Evolutionary conservation across 2,113 vertebrate genomes (phyloP), one percentile per base, ranked within the genome.

Genomic region (Fregata magnificens): DNA sequence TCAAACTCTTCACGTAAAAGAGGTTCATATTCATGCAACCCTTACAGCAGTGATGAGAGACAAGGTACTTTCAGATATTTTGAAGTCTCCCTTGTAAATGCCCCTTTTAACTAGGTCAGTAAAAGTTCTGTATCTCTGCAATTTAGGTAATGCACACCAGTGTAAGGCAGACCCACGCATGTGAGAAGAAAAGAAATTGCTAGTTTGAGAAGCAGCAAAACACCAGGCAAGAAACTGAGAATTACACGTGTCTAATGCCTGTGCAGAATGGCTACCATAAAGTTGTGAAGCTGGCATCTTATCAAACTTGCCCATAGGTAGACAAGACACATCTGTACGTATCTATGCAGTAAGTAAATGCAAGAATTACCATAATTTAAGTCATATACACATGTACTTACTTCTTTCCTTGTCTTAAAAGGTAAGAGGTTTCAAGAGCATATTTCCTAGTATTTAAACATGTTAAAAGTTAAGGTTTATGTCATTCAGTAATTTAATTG

Each of bases 401-500:
- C 28, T 70, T 66, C 26, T 44, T 84, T 49, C 40, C 49, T 62
- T 16, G 2, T 55, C 70, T 65, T 50, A 2, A 79, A 95, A 89
- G 32, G 36, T 18, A 88, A 67, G 61, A 40, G 18, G 10, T 50
- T 70, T 66, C 38, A 86, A 83, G 20, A 91, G 45, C 70, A 84
- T 55, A 77, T 77, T 85, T 90, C 47, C 62, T 40, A 65, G 31
- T 40, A 47, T 71, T 84, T 78, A 72, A 55, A 79, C 18, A n/a
- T 1, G 3, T 56, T 77, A 78, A 69, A 92, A 95, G 36, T 56
- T 79, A 69, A 80, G 71, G 78, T 91, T 94, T 83, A 76, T 55
- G 58, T 67, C 62, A 76, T 47, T 85, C 61, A 42, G 63, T 70
- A 96, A 95, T 94, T 96, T 88, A 95, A 90, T 79, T 87, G 88